Evolutionary conservation across 2,113 vertebrate species (phyloP).

Genomic region (Cheirogaleus medius): DNA sequence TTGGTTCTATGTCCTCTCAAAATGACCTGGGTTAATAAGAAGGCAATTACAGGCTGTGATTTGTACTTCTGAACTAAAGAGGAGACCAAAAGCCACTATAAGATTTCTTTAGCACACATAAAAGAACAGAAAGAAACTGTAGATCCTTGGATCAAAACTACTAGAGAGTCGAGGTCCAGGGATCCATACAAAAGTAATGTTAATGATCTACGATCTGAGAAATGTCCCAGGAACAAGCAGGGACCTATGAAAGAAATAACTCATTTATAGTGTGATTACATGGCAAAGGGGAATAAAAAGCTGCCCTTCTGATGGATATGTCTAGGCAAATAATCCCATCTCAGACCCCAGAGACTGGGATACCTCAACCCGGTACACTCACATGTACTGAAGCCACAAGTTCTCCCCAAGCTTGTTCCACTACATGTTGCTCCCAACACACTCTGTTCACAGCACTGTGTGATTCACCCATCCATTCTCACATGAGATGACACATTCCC

Average conservation of each 20-base stretch:
- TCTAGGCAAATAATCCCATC: neutral
- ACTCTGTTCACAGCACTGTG: fast-evolving
- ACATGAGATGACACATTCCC: neutral
- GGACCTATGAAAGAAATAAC: neutral
- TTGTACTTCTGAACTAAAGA: neutral
- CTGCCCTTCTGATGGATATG: neutral
- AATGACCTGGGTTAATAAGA: neutral
- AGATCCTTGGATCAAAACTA: neutral
- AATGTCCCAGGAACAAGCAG: neutral
- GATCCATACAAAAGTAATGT: neutral
- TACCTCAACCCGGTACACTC: fast-evolving
- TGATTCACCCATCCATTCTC: fast-evolving
- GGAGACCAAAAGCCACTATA: neutral
- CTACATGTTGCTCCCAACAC: neutral
- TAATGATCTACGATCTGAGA: neutral
- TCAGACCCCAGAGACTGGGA: fast-evolving
- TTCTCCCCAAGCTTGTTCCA: too few species aligned
- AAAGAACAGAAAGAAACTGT: neutral
- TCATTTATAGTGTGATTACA: neutral
- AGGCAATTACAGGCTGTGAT: neutral
- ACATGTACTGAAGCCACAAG: neutral
- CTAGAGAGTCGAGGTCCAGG: neutral
- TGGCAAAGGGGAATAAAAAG: neutral
- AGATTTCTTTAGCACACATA: neutral
- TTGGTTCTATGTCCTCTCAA: neutral